Evolutionary conservation across 2,888 invertebrate genomes (phyloP).

Genomic region (Thymelicus lineola): DNA sequence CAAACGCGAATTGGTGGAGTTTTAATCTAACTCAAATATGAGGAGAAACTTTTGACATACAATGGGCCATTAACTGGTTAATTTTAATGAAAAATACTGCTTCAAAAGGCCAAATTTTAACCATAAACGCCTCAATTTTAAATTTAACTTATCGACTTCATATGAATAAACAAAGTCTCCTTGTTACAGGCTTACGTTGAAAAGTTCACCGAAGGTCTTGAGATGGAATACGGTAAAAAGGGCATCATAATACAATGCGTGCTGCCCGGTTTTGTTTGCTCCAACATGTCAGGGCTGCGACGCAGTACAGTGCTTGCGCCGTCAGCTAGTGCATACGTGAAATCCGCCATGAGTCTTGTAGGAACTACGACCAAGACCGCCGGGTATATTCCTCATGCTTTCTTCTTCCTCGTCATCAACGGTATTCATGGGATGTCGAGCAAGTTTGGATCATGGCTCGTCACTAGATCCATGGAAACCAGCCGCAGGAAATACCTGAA

Average conservation of each 20-base stretch:
- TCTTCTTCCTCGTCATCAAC: slow-evolving; percentile 83
- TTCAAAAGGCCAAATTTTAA: too few species aligned
- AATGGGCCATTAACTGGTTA: too few species aligned
- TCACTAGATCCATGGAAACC: slow-evolving; percentile 87
- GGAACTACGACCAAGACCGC: slow-evolving; percentile 89
- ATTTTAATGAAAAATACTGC: too few species aligned
- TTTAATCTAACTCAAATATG: too few species aligned
- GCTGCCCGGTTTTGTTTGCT: slow-evolving; percentile 95
- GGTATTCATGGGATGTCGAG: slow-evolving; percentile 80
- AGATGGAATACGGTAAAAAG: slow-evolving; percentile 89
- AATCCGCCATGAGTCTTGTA: slow-evolving; percentile 88
- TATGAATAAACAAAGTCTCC: not conserved
- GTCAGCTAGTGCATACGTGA: slow-evolving; percentile 89
- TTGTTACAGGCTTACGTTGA: slow-evolving; percentile 89
- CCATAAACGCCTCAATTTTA: too few species aligned
- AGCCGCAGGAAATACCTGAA: slow-evolving; percentile 85
- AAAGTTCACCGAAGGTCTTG: slow-evolving; percentile 91
- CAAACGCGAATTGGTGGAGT: too few species aligned
- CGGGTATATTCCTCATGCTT: slow-evolving; percentile 90
- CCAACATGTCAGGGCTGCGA: slow-evolving; percentile 95
- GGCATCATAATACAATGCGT: slow-evolving; percentile 93
- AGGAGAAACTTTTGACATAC: too few species aligned
- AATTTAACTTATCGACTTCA: too few species aligned
- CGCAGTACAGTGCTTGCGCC: slow-evolving; percentile 90
- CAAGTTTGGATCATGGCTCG: slow-evolving; percentile 85